These are phyloP conservation scores for Zygaena filipendulae DNA, from an alignment of 2,888 invertebrate genomes.

Conservation along the genomic window DNA sequence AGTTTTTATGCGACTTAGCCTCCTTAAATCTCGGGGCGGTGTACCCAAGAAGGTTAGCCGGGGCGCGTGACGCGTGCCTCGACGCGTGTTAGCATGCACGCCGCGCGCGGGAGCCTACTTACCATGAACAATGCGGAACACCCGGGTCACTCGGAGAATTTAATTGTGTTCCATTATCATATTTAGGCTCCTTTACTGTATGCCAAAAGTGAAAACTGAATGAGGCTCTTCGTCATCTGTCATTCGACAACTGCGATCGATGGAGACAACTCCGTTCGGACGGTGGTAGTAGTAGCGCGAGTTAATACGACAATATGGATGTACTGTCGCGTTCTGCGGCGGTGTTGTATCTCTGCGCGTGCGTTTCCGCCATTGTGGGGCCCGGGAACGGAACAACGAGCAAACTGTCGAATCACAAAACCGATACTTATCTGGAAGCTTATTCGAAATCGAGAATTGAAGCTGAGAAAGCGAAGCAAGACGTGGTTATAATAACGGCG, in stretches of 20 bases:
- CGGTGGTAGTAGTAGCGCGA: slow-evolving; percentile 25
- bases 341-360: slow-evolving; percentile 33
- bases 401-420: slow-evolving; percentile 33
- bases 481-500: slow-evolving; percentile 51
- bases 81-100: slow-evolving; percentile 48
- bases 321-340: slow-evolving; percentile 28
- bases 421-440: slow-evolving; percentile 74
- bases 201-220: slow-evolving; percentile 67
- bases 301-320: slow-evolving; percentile 36
- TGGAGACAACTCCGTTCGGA: slow-evolving; percentile 51
- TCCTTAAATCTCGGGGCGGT: too few species aligned
- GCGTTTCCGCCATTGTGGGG: slow-evolving; percentile 47
- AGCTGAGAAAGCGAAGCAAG: slow-evolving; percentile 55
- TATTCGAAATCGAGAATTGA: slow-evolving; percentile 66
- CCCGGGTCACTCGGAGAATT: slow-evolving; percentile 60
- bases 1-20: slow-evolving; percentile 46
- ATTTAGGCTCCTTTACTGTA: slow-evolving; percentile 67
- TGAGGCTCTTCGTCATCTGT: slow-evolving; percentile 42
- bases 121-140: slow-evolving; percentile 64
- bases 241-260: slow-evolving; percentile 61
- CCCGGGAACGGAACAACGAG: slow-evolving; percentile 41
- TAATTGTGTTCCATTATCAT: slow-evolving; percentile 69
- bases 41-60: slow-evolving; percentile 39
- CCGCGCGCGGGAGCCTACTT: slow-evolving; percentile 48
- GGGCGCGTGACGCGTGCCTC: slow-evolving; percentile 25